Conservation (phyloP, 2,113 vertebrate species). For the Planiliza haematocheilus region DNA sequence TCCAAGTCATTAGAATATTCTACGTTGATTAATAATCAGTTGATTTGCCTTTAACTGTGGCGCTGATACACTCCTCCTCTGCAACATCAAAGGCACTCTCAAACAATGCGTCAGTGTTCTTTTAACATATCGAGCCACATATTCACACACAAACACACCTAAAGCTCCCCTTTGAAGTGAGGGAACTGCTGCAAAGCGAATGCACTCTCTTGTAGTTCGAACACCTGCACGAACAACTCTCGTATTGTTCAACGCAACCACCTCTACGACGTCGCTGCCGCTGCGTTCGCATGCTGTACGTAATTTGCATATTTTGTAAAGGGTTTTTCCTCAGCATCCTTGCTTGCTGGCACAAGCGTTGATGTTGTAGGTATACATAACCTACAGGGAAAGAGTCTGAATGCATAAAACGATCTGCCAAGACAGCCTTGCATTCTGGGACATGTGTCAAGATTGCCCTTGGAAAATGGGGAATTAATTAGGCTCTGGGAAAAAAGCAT, state of each 20-base stretch:
- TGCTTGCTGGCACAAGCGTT: background rate
- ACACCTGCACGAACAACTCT: constrained; percentile 26
- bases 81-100: constrained; percentile 38
- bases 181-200: constrained; percentile 29
- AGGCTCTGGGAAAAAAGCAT: constrained; percentile 11
- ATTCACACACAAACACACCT: constrained; percentile 7
- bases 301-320: constrained; percentile 22
- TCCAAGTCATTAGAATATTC: constrained; percentile 52
- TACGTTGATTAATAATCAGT: constrained; percentile 63
- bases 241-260: background rate
- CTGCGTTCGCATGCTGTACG: background rate
- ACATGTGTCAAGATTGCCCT: constrained; percentile 22
- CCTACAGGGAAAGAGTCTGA: constrained; percentile 19
- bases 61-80: constrained; percentile 2
- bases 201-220: constrained; percentile 13
- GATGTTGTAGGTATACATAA: constrained; percentile 24
- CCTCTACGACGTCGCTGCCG: background rate
- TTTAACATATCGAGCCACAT: background rate
- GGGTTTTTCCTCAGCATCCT: constrained; percentile 26
- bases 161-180: constrained; percentile 27
- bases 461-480: constrained; percentile 42
- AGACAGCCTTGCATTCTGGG: constrained; percentile 31
- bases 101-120: constrained; percentile 47
- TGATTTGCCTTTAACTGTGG: constrained; percentile 47
- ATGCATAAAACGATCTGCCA: constrained; percentile 35